Percentiles rank a stretch among this genome's conserved stretches.
These are phyloP conservation scores for Brachynemurus nebulosus DNA, from an alignment of 2,888 invertebrate genomes.

Conservation along the genomic window DNA sequence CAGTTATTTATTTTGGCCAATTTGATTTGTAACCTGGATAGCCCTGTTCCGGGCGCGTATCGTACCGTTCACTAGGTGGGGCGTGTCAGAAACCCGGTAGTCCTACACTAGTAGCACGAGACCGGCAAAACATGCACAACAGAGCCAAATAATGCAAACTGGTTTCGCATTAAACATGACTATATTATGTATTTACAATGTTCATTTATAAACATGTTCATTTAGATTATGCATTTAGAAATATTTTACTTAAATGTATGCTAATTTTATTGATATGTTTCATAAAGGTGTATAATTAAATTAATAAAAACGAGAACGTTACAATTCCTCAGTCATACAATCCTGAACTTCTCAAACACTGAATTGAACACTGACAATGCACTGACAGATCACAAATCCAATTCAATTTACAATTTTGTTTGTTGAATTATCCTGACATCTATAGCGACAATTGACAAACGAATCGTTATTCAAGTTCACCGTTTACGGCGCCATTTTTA, in stretches of 20 bases:
- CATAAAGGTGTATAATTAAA: too few species aligned
- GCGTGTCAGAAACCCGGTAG: slow-evolving; percentile 10
- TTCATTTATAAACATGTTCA: too few species aligned
- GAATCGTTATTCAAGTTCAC: too few species aligned
- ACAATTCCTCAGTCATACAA: not conserved
- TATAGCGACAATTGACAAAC: not conserved
- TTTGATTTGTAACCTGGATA: slow-evolving; percentile 1
- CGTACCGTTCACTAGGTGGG: slow-evolving; percentile 6
- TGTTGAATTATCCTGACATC: not conserved
- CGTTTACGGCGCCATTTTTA: too few species aligned
- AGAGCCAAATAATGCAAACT: too few species aligned
- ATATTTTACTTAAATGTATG: too few species aligned
- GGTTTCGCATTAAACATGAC: too few species aligned
- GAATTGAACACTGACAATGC: not conserved
- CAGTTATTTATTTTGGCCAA: too few species aligned
- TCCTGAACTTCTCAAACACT: not conserved
- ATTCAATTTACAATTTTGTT: not conserved
- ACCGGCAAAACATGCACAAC: slow-evolving; percentile 3
- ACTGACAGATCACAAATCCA: not conserved
- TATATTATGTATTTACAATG: too few species aligned
- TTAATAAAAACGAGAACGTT: too few species aligned
- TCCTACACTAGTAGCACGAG: slow-evolving; percentile 2
- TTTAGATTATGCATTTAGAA: too few species aligned
- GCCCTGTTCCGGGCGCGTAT: not conserved
- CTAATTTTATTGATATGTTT: too few species aligned